Conservation (phyloP, 2,888 invertebrate genomes). For the Emesis russula region DNA sequence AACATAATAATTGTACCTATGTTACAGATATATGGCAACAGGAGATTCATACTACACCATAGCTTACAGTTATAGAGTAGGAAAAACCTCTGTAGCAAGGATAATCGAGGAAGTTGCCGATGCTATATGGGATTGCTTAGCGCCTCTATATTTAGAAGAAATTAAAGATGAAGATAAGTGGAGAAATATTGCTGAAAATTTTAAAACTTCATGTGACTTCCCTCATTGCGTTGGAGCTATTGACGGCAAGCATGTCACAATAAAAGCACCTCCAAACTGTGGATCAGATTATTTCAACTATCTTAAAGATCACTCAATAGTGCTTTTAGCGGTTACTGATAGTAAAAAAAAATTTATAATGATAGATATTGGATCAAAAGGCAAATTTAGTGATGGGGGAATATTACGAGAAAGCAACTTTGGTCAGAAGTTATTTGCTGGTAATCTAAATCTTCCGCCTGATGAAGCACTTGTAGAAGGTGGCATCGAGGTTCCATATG, state of each 20-base stretch:
- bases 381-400: constrained; percentile 71
- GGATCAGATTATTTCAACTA: constrained; percentile 69
- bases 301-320: constrained; percentile 59
- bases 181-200: constrained; percentile 6
- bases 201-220: not conserved
- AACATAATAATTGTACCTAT: not conserved
- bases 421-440: constrained; percentile 52
- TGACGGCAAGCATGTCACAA: constrained; percentile 38
- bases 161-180: constrained; percentile 21
- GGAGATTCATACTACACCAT: not conserved
- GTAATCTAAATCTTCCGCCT: constrained; percentile 61
- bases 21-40: constrained; percentile 1
- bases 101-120: not conserved
- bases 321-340: constrained; percentile 65
- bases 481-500: constrained; percentile 63
- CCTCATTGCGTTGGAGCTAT: not conserved
- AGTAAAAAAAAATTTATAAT: constrained; percentile 53
- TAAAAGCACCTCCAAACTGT: constrained; percentile 58
- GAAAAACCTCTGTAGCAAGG: not conserved
- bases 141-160: not conserved
- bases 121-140: constrained; percentile 3
- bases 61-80: not conserved
- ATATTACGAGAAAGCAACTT: constrained; percentile 62
- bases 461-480: constrained; percentile 52
- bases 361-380: constrained; percentile 73